Conservation (phyloP, 2,888 invertebrate species). For the Campoplex nolae region DNA sequence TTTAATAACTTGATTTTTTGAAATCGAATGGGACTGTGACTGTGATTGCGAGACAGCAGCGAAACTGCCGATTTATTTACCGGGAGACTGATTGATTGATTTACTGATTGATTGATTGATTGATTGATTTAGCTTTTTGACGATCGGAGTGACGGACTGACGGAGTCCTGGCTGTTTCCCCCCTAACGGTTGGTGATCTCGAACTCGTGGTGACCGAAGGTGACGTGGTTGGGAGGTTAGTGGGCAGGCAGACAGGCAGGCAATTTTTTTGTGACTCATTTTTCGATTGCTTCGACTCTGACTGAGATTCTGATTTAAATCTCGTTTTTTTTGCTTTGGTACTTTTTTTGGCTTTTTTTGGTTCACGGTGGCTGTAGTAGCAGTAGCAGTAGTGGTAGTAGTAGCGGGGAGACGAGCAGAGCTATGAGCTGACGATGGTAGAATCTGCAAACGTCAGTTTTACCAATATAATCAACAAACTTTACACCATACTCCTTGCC, state of each 20-base stretch:
- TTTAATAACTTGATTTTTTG: constrained; percentile 25
- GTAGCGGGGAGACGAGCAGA: constrained; percentile 84
- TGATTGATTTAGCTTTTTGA: constrained; percentile 32
- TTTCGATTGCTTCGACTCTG: constrained; percentile 66
- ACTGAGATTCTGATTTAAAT: constrained; percentile 74
- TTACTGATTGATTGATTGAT: constrained; percentile 72
- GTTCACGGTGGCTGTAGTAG: constrained; percentile 84
- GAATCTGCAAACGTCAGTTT: constrained; percentile 85
- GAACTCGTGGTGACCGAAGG: constrained; percentile 84
- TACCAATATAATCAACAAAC: constrained; percentile 80
- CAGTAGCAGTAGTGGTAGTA: constrained; percentile 78
- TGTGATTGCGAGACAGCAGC: constrained; percentile 78
- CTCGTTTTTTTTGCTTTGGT: constrained; percentile 67
- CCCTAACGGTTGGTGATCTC: constrained; percentile 72
- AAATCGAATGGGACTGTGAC: constrained; percentile 66
- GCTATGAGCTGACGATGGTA: constrained; percentile 84
- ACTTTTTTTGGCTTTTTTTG: constrained; percentile 64
- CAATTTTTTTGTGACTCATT: constrained; percentile 77
- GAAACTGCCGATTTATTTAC: constrained; percentile 77
- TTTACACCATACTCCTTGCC: constrained; percentile 71
- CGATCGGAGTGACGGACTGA: constrained; percentile 77
- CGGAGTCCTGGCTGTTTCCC: constrained; percentile 73
- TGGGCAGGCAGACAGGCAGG: constrained; percentile 82
- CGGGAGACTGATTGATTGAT: constrained; percentile 68
- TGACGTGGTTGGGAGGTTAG: constrained; percentile 84